Base-by-base conservation (phyloP, 2,888 invertebrate species). In the Agriopis marginaria region DNA sequence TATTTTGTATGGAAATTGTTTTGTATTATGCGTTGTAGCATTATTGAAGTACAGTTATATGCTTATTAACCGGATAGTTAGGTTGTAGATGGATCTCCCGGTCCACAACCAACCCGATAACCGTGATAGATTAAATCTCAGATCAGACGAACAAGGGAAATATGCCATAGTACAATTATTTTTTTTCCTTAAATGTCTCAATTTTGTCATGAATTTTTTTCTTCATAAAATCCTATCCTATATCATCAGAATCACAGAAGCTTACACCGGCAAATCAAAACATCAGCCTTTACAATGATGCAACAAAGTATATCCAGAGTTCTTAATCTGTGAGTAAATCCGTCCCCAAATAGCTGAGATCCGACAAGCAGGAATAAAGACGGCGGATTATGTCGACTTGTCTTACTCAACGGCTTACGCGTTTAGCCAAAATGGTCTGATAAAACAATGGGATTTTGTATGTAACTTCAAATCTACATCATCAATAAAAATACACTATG, bases 401-500 rank as follows among this genome's bases (percentile, higher is more conserved):
- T 89, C 89, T 89, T 88, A 85, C 86, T 89, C 86, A 88, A 84
- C 81, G 76, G 84, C 80, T 88, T 87, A 87, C 79, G 78, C 75
- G 78, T 83, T 84, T 82, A 83, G 83, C 79, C 80, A 77, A 83
- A 82, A 78, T 82, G 79, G 79, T 82, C 81, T 81, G 72, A 75
- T 73, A 70, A 64, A 49, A 61, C 63, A 71, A 71, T 75, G 12
- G 32, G 32, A 60, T 58, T 63, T 4, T 51, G 7, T 66, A 49
- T 44, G 14, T 10, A 8, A 8, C 14, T 54, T 51, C n/a, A 12
- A 53, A 12, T 39, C 3, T 39, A 45, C 32, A 32, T 32, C 5
- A 32, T 32, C 32, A 32, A 1, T 32, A 32, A 32, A 32, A 5
- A 32, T 1, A 32, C 17, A 23, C 4, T 32, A 32, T 32, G 32